A percentile compares a stretch with the other conserved stretches of the same genome.
These are phyloP conservation scores for Tychaedon coryphoeus DNA, from an alignment of 2,113 vertebrate species.

Conservation along the genomic window DNA sequence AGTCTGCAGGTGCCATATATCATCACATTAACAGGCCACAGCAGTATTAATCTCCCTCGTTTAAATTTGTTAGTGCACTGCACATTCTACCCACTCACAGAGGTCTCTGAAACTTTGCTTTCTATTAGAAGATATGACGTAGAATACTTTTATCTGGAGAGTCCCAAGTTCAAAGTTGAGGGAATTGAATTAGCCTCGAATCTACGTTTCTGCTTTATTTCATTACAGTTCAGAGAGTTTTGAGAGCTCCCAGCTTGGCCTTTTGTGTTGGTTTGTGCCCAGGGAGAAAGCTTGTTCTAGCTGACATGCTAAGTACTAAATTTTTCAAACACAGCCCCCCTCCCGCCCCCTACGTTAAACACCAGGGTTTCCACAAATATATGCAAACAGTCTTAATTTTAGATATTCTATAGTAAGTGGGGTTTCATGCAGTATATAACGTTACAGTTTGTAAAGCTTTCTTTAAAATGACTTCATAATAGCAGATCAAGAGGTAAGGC, in stretches of 20 bases:
- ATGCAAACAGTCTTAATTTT: conserved; percentile 52
- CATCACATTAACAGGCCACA: conserved; percentile 66
- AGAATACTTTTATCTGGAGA: not conserved
- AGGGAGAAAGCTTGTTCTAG: conserved; percentile 31
- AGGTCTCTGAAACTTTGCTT: not conserved
- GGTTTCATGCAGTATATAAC: conserved; percentile 59
- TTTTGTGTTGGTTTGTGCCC: conserved; percentile 21
- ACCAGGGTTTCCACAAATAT: conserved; percentile 26
- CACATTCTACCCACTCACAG: not conserved
- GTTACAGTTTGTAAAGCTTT: conserved; percentile 72
- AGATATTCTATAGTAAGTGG: conserved; percentile 30
- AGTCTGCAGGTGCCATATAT: conserved; percentile 75
- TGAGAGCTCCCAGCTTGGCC: not conserved
- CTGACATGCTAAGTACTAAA: conserved; percentile 47
- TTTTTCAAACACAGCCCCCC: not conserved
- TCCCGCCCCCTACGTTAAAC: not conserved
- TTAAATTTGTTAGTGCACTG: not conserved
- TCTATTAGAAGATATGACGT: not conserved
- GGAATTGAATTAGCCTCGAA: not conserved
- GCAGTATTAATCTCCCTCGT: not conserved
- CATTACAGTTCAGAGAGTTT: not conserved
- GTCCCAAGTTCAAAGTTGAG: conserved; percentile 26
- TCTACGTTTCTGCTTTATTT: conserved; percentile 2
- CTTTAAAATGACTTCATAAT: conserved; percentile 74
- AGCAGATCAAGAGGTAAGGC: conserved; percentile 71